Conservation (phyloP, 64 coral and sea anemone genomes). For the Platygyra sinensis region DNA sequence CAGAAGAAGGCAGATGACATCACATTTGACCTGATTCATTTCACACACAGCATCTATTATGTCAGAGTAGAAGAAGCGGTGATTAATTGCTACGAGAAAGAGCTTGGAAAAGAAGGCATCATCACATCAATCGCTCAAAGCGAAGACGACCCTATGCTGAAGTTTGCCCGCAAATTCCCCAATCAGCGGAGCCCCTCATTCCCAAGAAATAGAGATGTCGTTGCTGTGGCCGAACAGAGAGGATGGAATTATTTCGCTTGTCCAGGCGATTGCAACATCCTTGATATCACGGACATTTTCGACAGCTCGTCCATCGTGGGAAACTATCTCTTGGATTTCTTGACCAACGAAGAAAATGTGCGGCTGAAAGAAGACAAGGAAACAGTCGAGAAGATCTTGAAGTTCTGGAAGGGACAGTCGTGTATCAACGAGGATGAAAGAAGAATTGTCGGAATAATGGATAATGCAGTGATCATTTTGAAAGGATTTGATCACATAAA, state of each 20-base stretch:
- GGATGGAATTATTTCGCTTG: slow-evolving; percentile 22
- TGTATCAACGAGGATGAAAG: neutral
- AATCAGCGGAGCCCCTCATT: too few species aligned
- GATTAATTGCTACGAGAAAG: slow-evolving; percentile 27
- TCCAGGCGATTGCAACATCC: neutral
- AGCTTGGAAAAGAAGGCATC: neutral
- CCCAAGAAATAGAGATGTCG: neutral
- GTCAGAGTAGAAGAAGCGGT: slow-evolving; percentile 39
- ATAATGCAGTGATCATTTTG: neutral
- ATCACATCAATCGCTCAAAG: neutral
- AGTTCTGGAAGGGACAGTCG: neutral
- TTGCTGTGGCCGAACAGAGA: slow-evolving; percentile 34
- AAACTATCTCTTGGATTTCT: slow-evolving; percentile 47
- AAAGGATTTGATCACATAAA: neutral
- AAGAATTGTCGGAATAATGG: neutral
- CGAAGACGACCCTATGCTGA: neutral
- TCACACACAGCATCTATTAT: slow-evolving; percentile 52
- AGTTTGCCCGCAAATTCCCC: neutral
- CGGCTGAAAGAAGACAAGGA: neutral
- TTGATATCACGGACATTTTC: slow-evolving; percentile 40
- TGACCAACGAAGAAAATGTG: slow-evolving; percentile 13
- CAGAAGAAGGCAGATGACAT: slow-evolving; percentile 1
- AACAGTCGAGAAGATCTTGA: neutral
- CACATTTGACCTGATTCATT: slow-evolving; percentile 30
- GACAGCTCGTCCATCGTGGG: slow-evolving; percentile 11